Conservation (phyloP, 2,797 vertebrate species). For the Lagocephalus sceleratus region DNA sequence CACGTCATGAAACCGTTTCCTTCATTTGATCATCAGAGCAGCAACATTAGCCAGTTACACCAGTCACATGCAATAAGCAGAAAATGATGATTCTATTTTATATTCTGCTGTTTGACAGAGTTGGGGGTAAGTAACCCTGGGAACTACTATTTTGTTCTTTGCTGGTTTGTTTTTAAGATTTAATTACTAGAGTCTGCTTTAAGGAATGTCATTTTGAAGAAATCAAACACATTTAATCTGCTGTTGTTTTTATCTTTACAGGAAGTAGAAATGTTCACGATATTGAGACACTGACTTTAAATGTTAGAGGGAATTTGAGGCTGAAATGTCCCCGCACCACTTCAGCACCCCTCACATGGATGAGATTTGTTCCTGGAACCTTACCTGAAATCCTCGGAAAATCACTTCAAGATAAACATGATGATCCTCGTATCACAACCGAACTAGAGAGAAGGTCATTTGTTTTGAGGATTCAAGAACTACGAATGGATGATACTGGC, state of each 20-base stretch:
- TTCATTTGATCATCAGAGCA: slow-evolving; percentile 25
- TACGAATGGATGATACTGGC: slow-evolving; percentile 13
- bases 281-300: neutral
- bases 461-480: slow-evolving; percentile 7
- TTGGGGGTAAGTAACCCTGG: slow-evolving; percentile 17
- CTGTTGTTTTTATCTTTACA: slow-evolving; percentile 15
- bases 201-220: neutral
- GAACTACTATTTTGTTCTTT: too few species aligned
- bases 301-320: slow-evolving; percentile 4
- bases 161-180: too few species aligned
- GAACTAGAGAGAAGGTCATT: fast-evolving
- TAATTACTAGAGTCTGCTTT: neutral
- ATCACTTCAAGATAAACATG: fast-evolving
- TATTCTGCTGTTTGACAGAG: slow-evolving; percentile 7
- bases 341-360: slow-evolving; percentile 9
- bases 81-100: slow-evolving; percentile 30
- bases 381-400: slow-evolving; percentile 3
- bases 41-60: neutral
- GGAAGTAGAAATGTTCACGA: slow-evolving; percentile 1
- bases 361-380: slow-evolving; percentile 18
- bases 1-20: slow-evolving; percentile 10
- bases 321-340: neutral
- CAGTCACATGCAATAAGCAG: neutral
- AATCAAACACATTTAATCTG: neutral
- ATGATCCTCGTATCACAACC: neutral